A percentile compares a stretch with the other conserved stretches of the same genome.
Evolutionary conservation across 2,888 invertebrate genomes (phyloP).

Genomic region (Eilema griseolum): DNA sequence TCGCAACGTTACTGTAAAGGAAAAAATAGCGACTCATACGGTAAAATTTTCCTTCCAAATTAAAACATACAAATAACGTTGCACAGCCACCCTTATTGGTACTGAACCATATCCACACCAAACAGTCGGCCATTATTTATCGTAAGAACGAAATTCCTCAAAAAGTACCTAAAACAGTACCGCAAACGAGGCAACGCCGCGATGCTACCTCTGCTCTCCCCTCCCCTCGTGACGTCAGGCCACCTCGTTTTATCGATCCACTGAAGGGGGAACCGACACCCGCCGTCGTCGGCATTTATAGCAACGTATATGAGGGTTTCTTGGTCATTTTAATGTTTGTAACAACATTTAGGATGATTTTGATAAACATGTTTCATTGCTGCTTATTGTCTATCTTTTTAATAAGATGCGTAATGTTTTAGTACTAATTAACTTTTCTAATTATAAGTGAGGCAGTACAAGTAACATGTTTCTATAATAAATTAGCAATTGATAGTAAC

Average conservation of each 20-base stretch:
- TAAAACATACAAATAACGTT: neutral
- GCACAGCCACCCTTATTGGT: neutral
- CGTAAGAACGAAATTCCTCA: conserved; percentile 33
- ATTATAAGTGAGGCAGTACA: no score
- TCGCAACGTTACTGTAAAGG: neutral
- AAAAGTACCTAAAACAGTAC: conserved; percentile 31
- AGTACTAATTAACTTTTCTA: neutral
- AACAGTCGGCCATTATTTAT: conserved; percentile 29
- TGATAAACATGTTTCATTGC: conserved; percentile 1
- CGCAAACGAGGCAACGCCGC: conserved; percentile 49
- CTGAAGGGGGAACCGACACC: conserved; percentile 44
- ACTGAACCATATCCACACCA: conserved; percentile 11
- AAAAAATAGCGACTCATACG: neutral
- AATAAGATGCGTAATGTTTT: neutral
- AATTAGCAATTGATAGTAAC: neutral
- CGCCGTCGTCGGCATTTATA: conserved; percentile 55
- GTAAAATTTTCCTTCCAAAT: neutral
- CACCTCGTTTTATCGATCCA: conserved; percentile 74
- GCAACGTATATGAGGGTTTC: conserved; percentile 64
- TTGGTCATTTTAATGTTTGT: conserved; percentile 62
- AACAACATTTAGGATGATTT: conserved; percentile 32
- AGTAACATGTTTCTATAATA: neutral
- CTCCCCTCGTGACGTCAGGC: conserved; percentile 75
- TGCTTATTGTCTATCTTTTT: neutral
- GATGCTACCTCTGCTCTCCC: conserved; percentile 51